Evolutionary conservation across 2,888 invertebrate species (phyloP), one percentile per base, ranked within the genome.

Genomic region (Drosophila subsilvestris): DNA sequence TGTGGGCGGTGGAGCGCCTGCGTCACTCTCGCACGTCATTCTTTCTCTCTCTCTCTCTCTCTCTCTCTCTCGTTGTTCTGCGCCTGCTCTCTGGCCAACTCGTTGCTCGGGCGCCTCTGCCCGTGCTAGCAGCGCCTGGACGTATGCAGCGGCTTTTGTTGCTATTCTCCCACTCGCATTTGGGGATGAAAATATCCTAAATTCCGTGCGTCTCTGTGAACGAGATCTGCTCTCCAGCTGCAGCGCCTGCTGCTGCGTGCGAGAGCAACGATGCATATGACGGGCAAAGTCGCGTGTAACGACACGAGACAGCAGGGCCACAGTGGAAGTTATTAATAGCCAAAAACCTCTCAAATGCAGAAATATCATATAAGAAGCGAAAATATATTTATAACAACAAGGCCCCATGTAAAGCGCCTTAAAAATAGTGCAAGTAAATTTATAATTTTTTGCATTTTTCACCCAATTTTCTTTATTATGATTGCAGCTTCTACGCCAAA

Each of bases 31-130:
- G 37, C 56, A 20, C 43, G 48, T 67, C 53, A 27, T 32, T 49
- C 53, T 7, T 43, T 22, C 3, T 44, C 45, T 37, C 63, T 50
- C 54, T 49, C 57, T 48, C 50, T 61, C 61, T 51, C 56, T 20
- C 32, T 25, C 18, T 43, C 49, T 57, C 70, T 63, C 61, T 51
- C 18, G n/a, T 12, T 37, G 20, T 57, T n/a, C 4, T 79, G 76
- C 86, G 83, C 80, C 69, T 86, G 88, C 78, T 77, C 76, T 67
- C 60, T 72, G 67, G 66, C 57, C 71, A 37, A 56, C 63, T 77
- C 74, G 69, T 69, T 61, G 74, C 70, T 76, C n/a, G n/a, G 58
- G 68, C 63, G 54, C 59, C 58, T 63, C 68, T 14, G 3, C 17
- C 12, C 14, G 17, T 14, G 47, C 22, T 2, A 42, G 18, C 63